Evolutionary conservation across 2,113 vertebrate genomes (phyloP), one percentile per base, ranked within the genome.

Genomic region (Centropus bengalensis): DNA sequence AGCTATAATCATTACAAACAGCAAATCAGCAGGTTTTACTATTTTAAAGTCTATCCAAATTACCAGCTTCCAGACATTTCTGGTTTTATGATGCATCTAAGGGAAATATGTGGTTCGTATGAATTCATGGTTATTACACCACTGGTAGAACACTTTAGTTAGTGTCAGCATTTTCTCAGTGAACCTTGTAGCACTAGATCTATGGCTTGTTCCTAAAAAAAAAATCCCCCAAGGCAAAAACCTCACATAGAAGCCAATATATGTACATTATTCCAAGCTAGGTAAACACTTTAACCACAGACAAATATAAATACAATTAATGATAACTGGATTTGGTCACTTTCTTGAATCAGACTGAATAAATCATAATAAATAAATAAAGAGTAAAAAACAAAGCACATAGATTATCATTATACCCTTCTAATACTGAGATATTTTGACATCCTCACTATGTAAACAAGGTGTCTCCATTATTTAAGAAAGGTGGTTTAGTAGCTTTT

Each of bases 71-170:
- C 74, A 73, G 49, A 51, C 12, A 71, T 87, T 64, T 93, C 69
- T 70, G 68, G 3, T 62, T 95, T 95, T 93, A 92, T 0, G 10
- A 40, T n/a, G 36, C 55, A 87, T 89, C 78, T 52, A 73, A 92
- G 84, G 84, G 81, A 89, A 91, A 89, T 62, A 75, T 4, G 32
- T 63, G 38, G 14, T 93, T 82, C 70, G 22, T 73, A 84, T 8
- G 70, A 89, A 87, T 93, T 96, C 84, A 89, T 36, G 74, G 58
- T 79, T 93, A 87, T 94, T 89, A 32, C 49, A 87, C 40, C 81
- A 45, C n/a, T 79, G 89, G 83, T 89, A 62, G 56, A 86, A 38
- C 32, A 62, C 63, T 82, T 49, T 1, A 13, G 44, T 17, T 78
- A 42, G 45, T 66, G 76, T 88, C 90, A 96, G 86, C 81, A 76